phyloP scores from a whole-genome alignment of 2,797 vertebrate species.

The Galaxias olidus region DNA sequence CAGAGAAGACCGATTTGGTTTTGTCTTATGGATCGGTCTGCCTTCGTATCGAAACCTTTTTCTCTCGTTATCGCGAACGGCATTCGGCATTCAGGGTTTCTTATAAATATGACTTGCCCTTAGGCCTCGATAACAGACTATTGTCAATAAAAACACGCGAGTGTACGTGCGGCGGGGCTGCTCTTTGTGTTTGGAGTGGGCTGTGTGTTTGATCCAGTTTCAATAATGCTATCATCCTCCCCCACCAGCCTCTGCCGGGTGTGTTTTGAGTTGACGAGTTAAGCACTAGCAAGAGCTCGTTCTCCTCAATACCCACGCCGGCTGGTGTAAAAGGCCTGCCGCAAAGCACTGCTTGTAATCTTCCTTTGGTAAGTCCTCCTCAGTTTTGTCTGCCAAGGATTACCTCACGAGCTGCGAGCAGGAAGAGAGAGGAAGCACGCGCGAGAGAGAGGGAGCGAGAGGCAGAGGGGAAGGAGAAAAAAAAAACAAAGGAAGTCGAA shows the following conservation, averaged over 20 bases:
- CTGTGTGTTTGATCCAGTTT: slow-evolving; percentile 67
- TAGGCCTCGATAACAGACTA: no score
- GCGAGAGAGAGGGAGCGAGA: slow-evolving; percentile 60
- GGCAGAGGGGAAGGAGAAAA: neutral
- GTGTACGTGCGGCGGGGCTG: no score
- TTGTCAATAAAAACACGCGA: no score
- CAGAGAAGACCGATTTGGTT: no score
- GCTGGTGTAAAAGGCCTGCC: slow-evolving; percentile 73
- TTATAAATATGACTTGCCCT: no score
- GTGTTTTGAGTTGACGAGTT: slow-evolving; percentile 74
- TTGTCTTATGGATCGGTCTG: no score
- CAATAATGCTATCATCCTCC: slow-evolving; percentile 73
- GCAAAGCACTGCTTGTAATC: slow-evolving; percentile 79
- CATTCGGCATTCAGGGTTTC: no score
- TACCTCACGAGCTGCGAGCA: slow-evolving; percentile 74
- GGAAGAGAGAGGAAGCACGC: slow-evolving; percentile 50
- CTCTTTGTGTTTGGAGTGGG: slow-evolving; percentile 18
- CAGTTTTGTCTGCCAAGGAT: slow-evolving; percentile 82
- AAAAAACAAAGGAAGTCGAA: slow-evolving; percentile 60
- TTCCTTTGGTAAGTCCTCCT: slow-evolving; percentile 81
- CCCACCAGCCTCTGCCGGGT: slow-evolving; percentile 65
- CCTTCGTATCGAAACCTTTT: no score
- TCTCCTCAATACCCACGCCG: slow-evolving; percentile 68
- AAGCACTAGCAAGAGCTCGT: slow-evolving; percentile 74
- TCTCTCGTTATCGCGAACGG: no score